Evolutionary conservation across 2,888 invertebrate species (phyloP).

Genomic region (Drosophila melanosoma): DNA sequence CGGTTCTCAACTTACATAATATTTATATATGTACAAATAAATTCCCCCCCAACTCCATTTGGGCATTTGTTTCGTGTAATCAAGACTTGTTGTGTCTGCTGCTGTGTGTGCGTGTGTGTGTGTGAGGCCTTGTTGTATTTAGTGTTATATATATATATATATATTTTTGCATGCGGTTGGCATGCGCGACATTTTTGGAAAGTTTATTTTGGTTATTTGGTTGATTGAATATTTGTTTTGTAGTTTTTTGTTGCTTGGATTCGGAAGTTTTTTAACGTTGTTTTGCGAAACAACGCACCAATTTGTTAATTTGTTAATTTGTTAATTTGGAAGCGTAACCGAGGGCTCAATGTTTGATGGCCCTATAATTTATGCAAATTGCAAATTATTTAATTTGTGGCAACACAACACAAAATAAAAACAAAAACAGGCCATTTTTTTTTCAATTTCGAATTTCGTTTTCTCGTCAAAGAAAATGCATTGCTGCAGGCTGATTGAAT

Average conservation of each 20-base stretch:
- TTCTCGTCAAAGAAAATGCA: slow-evolving; percentile 39
- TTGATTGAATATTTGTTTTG: slow-evolving; percentile 6
- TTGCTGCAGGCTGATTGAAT: slow-evolving; percentile 34
- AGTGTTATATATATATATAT: slow-evolving; percentile 8
- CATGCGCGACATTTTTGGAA: slow-evolving; percentile 74
- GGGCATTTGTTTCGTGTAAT: slow-evolving; percentile 45
- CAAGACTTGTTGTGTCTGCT: slow-evolving; percentile 20
- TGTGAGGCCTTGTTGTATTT: slow-evolving; percentile 28
- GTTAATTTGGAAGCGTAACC: slow-evolving; percentile 76
- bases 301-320: slow-evolving; percentile 78
- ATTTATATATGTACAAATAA: slow-evolving; percentile 12
- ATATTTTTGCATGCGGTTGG: slow-evolving; percentile 55
- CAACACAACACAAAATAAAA: slow-evolving; percentile 15
- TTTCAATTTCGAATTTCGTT: slow-evolving; percentile 33
- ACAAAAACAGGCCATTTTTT: slow-evolving; percentile 3
- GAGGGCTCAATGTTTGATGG: slow-evolving; percentile 69
- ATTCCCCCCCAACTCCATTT: slow-evolving; percentile 19
- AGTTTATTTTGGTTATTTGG: slow-evolving; percentile 43
- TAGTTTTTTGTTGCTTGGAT: slow-evolving; percentile 38
- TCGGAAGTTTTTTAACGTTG: slow-evolving; percentile 73
- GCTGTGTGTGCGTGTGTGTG: background rate
- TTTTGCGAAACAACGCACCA: slow-evolving; percentile 77
- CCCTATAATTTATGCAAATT: slow-evolving; percentile 69
- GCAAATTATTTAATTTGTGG: slow-evolving; percentile 66
- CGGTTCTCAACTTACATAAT: slow-evolving; percentile 62